A percentile compares a stretch with the other conserved stretches of the same genome.
Conservation (phyloP, 1,140 invertebrate species). For the Scaptomyza montana region DNA sequence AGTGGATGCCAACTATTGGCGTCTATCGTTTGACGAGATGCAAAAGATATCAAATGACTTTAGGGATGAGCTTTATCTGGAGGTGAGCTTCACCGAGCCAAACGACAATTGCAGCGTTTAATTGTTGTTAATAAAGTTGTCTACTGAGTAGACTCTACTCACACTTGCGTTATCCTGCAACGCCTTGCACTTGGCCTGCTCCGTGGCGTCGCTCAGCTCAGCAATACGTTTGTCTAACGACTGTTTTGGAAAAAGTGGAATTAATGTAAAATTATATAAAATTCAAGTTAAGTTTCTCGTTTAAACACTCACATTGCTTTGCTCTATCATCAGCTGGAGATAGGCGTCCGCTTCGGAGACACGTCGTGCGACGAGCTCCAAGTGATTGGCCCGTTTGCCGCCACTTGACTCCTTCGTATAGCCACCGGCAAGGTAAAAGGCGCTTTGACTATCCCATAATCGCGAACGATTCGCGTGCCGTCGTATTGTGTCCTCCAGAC, state of each 20-base stretch:
- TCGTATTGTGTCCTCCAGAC: conserved; percentile 96
- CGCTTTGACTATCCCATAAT: conserved; percentile 82
- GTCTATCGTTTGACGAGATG: conserved; percentile 35
- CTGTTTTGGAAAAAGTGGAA: conserved; percentile 83
- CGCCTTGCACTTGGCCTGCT: conserved; percentile 87
- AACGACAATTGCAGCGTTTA: not conserved
- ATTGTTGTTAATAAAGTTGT: conserved; percentile 1
- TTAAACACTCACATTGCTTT: conserved; percentile 88
- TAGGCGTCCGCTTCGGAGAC: conserved; percentile 98
- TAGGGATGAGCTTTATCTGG: conserved; percentile 58
- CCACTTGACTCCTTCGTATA: conserved; percentile 72
- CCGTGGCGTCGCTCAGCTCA: conserved; percentile 87
- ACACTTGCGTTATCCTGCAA: conserved; percentile 85
- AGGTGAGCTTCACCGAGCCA: conserved; percentile 36
- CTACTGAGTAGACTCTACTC: too few species aligned
- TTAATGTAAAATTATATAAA: conserved; percentile 40
- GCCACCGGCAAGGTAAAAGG: conserved; percentile 76
- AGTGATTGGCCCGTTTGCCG: conserved; percentile 79
- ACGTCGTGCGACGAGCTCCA: conserved; percentile 91
- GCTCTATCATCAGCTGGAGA: conserved; percentile 97
- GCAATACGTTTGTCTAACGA: conserved; percentile 88
- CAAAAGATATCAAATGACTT: conserved; percentile 53
- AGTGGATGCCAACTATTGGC: conserved; percentile 49
- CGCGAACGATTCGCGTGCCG: conserved; percentile 89
- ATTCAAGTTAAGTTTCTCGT: conserved; percentile 3